phyloP scores from a whole-genome alignment of 2,888 invertebrate species.

The Trissoscelio sp. region DNA sequence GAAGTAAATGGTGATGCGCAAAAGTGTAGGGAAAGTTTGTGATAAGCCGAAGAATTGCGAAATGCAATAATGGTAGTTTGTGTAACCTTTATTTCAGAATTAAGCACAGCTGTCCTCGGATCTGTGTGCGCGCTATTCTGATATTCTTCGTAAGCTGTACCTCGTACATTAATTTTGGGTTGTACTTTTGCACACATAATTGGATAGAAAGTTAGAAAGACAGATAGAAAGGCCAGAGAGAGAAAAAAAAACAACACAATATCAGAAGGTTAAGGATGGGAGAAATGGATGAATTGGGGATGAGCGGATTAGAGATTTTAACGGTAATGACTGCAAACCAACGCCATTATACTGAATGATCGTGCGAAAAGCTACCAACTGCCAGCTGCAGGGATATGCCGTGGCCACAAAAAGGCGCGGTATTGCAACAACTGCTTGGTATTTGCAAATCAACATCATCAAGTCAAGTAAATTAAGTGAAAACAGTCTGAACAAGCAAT shows the following conservation, averaged over 20 bases:
- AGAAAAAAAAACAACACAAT: conserved; percentile 10
- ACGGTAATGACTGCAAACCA: conserved; percentile 57
- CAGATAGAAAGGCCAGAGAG: neutral
- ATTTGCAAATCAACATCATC: conserved; percentile 23
- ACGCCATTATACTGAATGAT: conserved; percentile 65
- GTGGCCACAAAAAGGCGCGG: conserved; percentile 65
- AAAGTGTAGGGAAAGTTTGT: too few species aligned
- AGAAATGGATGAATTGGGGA: neutral
- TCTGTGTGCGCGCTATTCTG: conserved; percentile 12
- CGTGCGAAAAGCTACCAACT: conserved; percentile 67
- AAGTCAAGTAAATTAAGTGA: conserved; percentile 10
- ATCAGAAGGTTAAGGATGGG: conserved; percentile 1
- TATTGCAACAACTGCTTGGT: conserved; percentile 62
- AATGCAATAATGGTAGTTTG: too few species aligned
- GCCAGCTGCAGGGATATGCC: conserved; percentile 43
- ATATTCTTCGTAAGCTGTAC: conserved; percentile 24
- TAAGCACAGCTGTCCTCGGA: conserved; percentile 50
- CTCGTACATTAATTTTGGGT: conserved; percentile 2
- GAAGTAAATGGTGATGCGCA: too few species aligned
- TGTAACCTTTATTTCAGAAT: too few species aligned
- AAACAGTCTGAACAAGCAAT: conserved; percentile 44
- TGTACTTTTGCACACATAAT: conserved; percentile 18
- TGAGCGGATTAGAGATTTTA: neutral
- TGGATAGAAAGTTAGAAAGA: conserved; percentile 47
- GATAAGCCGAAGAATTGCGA: too few species aligned